phyloP scores from a whole-genome alignment of 2,797 vertebrate genomes.

The Diplodus sargus region DNA sequence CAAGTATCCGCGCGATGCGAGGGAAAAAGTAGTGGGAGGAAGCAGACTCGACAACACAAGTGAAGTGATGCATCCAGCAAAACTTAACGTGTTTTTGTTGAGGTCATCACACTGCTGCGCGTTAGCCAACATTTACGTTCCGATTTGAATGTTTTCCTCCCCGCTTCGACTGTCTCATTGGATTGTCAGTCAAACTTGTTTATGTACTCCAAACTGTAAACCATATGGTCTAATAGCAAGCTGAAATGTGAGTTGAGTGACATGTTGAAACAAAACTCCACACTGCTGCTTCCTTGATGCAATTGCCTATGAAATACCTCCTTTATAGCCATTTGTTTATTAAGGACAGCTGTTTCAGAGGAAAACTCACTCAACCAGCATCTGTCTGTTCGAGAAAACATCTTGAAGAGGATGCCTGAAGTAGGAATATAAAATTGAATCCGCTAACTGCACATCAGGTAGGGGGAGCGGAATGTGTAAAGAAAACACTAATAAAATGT shows the following conservation, averaged over 20 bases:
- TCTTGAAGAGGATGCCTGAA: conserved; percentile 12
- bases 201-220: conserved; percentile 57
- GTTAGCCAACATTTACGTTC: conserved; percentile 32
- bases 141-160: conserved; percentile 17
- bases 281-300: conserved; percentile 62
- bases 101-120: conserved; percentile 30
- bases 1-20: conserved; percentile 62
- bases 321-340: conserved; percentile 73
- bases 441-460: conserved; percentile 6
- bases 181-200: conserved; percentile 68
- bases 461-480: conserved; percentile 2
- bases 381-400: conserved; percentile 67
- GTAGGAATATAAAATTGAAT: conserved; percentile 10
- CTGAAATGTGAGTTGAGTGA: conserved; percentile 64
- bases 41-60: conserved; percentile 3
- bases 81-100: conserved; percentile 17
- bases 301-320: conserved; percentile 74
- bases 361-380: conserved; percentile 62
- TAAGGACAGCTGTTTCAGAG: conserved; percentile 70
- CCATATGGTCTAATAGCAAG: conserved; percentile 65
- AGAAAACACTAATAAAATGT: background rate
- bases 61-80: background rate
- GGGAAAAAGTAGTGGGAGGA: conserved; percentile 23
- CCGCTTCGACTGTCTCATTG: conserved; percentile 39
- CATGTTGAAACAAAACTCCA: conserved; percentile 61